Conservation (phyloP, 2,797 vertebrate genomes). For the Natrix natrix region DNA sequence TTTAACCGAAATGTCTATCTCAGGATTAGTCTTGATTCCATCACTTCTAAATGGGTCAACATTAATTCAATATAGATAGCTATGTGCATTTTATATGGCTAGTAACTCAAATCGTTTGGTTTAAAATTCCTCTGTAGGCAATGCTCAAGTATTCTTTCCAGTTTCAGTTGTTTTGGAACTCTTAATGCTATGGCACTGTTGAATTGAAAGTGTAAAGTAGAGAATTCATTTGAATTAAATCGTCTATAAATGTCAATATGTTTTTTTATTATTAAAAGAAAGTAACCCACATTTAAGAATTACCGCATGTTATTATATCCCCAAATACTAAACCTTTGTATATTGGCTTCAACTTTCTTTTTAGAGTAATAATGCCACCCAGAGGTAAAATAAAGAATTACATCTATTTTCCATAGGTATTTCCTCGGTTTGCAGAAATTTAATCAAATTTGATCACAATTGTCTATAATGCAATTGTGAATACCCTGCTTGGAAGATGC, state of each 20-base stretch:
- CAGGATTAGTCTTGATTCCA: not conserved
- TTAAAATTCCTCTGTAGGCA: not conserved
- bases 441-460: not conserved
- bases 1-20: not conserved
- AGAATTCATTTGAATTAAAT: not conserved
- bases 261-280: not conserved
- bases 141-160: not conserved
- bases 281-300: not conserved
- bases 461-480: not conserved
- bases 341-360: slow-evolving; percentile 18
- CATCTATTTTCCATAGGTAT: not conserved
- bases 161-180: not conserved
- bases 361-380: slow-evolving; percentile 51
- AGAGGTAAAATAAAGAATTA: slow-evolving; percentile 39
- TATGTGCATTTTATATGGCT: not conserved
- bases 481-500: not conserved
- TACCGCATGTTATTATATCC: not conserved
- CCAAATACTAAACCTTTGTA: not conserved
- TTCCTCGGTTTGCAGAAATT: not conserved
- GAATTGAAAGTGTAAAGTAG: not conserved
- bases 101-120: no score
- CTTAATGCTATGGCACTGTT: not conserved
- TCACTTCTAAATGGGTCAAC: not conserved
- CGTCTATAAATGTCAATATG: not conserved
- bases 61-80: not conserved